phyloP scores from a whole-genome alignment of 2,888 invertebrate species.

The Petrolisthes cinctipes region DNA sequence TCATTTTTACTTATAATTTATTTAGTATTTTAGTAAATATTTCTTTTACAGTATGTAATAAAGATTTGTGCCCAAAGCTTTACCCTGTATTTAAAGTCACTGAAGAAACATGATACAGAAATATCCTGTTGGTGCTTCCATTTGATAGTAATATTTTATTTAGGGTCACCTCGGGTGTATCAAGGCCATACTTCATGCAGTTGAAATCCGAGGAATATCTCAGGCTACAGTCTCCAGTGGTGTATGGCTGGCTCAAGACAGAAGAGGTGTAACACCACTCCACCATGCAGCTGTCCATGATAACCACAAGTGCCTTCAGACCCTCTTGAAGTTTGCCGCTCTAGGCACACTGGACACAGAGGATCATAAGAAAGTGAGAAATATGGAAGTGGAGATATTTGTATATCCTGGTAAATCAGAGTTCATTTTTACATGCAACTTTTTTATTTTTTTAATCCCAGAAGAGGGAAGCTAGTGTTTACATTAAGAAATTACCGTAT shows the following conservation, averaged over 20 bases:
- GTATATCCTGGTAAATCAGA: too few species aligned
- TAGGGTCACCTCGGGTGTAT: constrained; percentile 47
- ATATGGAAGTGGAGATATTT: too few species aligned
- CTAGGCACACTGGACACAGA: constrained; percentile 54
- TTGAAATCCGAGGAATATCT: constrained; percentile 26
- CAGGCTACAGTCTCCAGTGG: constrained; percentile 7
- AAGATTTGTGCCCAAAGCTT: too few species aligned
- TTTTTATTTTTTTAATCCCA: too few species aligned
- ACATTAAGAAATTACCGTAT: too few species aligned
- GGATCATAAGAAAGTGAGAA: constrained; percentile 51
- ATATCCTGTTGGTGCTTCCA: neutral
- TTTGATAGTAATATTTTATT: neutral
- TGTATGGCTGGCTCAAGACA: constrained; percentile 53
- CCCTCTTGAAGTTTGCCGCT: constrained; percentile 50
- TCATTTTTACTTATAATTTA: too few species aligned
- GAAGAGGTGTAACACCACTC: constrained; percentile 50
- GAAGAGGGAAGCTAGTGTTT: too few species aligned
- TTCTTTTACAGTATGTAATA: too few species aligned
- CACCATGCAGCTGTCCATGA: constrained; percentile 45
- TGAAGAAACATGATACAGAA: neutral
- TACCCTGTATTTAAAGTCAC: neutral
- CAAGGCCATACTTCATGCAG: constrained; percentile 48
- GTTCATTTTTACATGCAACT: too few species aligned
- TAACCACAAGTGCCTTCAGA: constrained; percentile 49
- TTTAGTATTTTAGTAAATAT: neutral